A percentile compares a stretch with the other conserved stretches of the same genome.
These are phyloP conservation scores for Pristionchus exspectatus DNA, from an alignment of 2,888 invertebrate genomes.

Conservation along the genomic window DNA sequence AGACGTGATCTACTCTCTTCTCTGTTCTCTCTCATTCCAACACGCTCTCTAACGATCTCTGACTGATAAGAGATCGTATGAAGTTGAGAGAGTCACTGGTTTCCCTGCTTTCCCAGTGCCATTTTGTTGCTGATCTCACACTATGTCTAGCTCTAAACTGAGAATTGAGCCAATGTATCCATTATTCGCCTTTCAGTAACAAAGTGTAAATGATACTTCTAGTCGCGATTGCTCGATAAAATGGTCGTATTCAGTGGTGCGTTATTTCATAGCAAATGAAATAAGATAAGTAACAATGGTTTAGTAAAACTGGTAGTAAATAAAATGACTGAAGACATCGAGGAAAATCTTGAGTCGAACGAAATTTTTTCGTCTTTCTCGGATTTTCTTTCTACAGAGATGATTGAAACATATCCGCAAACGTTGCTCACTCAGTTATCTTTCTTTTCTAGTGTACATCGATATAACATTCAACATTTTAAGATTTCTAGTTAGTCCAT, in stretches of 20 bases:
- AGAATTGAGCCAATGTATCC: neutral
- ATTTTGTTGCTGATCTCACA: neutral
- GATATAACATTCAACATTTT: too few species aligned
- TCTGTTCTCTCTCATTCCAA: neutral
- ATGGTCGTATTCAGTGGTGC: neutral
- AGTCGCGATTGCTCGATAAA: slow-evolving; percentile 30
- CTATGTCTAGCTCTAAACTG: neutral
- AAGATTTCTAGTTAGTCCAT: too few species aligned
- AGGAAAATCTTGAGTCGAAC: too few species aligned
- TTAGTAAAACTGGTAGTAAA: too few species aligned
- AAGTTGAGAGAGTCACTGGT: neutral
- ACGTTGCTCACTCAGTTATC: too few species aligned
- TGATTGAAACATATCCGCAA: too few species aligned
- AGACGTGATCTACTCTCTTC: neutral
- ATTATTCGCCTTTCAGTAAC: slow-evolving; percentile 8
- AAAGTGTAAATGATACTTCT: neutral
- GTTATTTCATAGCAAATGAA: too few species aligned
- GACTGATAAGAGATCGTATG: neutral
- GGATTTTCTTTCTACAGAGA: too few species aligned
- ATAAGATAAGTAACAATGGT: too few species aligned
- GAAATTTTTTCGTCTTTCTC: too few species aligned
- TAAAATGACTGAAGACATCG: too few species aligned
- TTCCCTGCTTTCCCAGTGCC: slow-evolving; percentile 15
- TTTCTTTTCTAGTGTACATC: too few species aligned
- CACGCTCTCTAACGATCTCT: neutral